These are phyloP conservation scores for Melanotaenia maccullochi DNA, from an alignment of 2,797 vertebrate species.

Conservation along the genomic window DNA sequence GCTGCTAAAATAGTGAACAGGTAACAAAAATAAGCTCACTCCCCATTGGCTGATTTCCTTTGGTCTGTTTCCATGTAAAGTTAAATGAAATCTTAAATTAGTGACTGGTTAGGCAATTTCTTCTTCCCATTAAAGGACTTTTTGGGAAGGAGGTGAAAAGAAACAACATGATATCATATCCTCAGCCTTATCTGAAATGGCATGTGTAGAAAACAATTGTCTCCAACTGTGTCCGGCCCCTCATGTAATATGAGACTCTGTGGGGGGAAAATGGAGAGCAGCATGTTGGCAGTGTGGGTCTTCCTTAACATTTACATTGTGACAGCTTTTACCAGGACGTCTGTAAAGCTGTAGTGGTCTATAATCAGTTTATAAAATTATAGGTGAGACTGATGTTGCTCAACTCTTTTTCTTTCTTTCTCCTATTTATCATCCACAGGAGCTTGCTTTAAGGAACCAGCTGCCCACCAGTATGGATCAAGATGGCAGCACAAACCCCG, in stretches of 20 bases:
- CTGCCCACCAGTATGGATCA: slow-evolving; percentile 94
- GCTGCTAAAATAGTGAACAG: not conserved
- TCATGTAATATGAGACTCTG: slow-evolving; percentile 61
- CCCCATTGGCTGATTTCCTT: slow-evolving; percentile 10
- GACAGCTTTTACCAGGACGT: slow-evolving; percentile 26
- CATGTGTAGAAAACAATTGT: slow-evolving; percentile 75
- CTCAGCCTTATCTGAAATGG: slow-evolving; percentile 65
- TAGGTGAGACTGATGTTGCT: slow-evolving; percentile 41
- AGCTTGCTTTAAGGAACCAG: slow-evolving; percentile 95
- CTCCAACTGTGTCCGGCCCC: slow-evolving; percentile 55
- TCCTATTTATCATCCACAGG: slow-evolving; percentile 78
- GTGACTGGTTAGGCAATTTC: slow-evolving; percentile 28
- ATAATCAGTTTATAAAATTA: slow-evolving; percentile 43
- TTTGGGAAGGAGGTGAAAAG: slow-evolving; percentile 47
- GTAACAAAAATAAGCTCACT: not conserved
- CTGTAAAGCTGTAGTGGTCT: slow-evolving; percentile 38
- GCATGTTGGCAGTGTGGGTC: slow-evolving; percentile 30
- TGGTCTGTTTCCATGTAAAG: slow-evolving; percentile 27
- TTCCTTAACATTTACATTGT: slow-evolving; percentile 32
- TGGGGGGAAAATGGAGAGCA: slow-evolving; percentile 39
- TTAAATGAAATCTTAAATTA: slow-evolving; percentile 29
- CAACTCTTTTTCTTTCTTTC: not conserved
- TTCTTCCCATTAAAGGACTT: slow-evolving; percentile 49
- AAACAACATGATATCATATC: slow-evolving; percentile 66
- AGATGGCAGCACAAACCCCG: slow-evolving; percentile 91